phyloP scores from a whole-genome alignment of 1,140 invertebrate species.

The Hypothenemus hampei region DNA sequence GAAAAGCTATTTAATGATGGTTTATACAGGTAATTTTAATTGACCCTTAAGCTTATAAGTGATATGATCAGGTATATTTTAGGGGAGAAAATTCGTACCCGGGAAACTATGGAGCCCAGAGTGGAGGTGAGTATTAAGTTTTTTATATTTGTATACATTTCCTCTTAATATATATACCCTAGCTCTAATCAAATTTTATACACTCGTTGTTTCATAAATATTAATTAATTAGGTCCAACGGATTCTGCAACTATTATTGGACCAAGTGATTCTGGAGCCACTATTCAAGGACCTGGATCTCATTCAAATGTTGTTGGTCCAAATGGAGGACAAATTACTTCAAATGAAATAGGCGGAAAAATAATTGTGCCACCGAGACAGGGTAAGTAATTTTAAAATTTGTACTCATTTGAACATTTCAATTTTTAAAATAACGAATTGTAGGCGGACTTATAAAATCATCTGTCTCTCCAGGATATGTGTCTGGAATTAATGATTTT shows the following conservation, averaged over 20 bases:
- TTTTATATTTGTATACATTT: too few relatives aligned
- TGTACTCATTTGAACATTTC: neutral
- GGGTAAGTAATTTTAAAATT: too few relatives aligned
- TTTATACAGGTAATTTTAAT: constrained; percentile 12
- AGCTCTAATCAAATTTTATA: too few relatives aligned
- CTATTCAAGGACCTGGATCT: constrained; percentile 32
- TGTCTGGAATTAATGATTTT: constrained; percentile 11
- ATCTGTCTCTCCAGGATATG: constrained; percentile 32
- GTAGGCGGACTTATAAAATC: constrained; percentile 31
- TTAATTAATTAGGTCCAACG: constrained; percentile 33
- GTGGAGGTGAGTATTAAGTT: too few relatives aligned
- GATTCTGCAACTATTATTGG: constrained; percentile 29
- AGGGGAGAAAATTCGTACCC: too few relatives aligned
- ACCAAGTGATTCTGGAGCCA: constrained; percentile 32
- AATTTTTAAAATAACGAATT: constrained; percentile 1
- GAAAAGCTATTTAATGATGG: constrained; percentile 24
- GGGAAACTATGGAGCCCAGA: too few relatives aligned
- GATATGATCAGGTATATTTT: neutral
- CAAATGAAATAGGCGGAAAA: constrained; percentile 30
- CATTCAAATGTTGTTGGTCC: constrained; percentile 30
- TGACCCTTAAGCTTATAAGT: too few relatives aligned
- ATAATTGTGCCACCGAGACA: constrained; percentile 33
- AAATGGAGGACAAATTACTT: constrained; percentile 34
- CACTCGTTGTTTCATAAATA: too few relatives aligned
- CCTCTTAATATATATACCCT: too few relatives aligned